Percentiles rank a stretch among this genome's conserved stretches.
phyloP scores from a whole-genome alignment of 2,888 invertebrate genomes.

The Pogonocherus hispidulus region DNA sequence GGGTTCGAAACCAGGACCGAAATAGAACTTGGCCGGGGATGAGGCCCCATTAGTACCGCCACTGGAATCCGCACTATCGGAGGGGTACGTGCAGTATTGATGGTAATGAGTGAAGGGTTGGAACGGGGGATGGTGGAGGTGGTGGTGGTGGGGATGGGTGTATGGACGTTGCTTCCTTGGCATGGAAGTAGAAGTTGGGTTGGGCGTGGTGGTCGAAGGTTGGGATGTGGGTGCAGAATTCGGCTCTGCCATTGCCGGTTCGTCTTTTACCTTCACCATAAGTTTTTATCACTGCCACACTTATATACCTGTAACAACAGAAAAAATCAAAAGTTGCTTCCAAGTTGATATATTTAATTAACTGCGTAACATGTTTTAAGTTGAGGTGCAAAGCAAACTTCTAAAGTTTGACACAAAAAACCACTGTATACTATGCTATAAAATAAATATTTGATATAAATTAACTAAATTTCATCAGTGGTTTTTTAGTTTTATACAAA shows the following conservation, averaged over 20 bases:
- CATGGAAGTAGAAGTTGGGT: conserved; percentile 30
- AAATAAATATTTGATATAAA: no score
- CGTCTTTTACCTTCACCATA: conserved; percentile 69
- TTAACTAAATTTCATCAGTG: no score
- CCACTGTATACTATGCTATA: no score
- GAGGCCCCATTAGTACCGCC: conserved; percentile 65
- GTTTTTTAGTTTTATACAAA: no score
- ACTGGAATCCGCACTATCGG: conserved; percentile 68
- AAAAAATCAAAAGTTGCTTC: neutral
- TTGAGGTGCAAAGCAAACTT: no score
- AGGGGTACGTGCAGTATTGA: conserved; percentile 70
- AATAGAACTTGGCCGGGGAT: conserved; percentile 73
- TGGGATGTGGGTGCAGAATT: conserved; percentile 56
- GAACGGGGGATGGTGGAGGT: conserved; percentile 70
- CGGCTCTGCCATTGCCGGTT: conserved; percentile 64
- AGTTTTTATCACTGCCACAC: conserved; percentile 33
- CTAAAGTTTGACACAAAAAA: no score
- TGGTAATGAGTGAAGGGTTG: conserved; percentile 65
- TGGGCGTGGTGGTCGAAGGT: conserved; percentile 36
- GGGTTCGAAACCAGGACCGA: conserved; percentile 74
- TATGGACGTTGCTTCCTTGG: conserved; percentile 46
- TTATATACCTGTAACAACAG: conserved; percentile 39
- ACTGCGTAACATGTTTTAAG: no score
- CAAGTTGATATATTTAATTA: no score
- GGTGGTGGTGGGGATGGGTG: conserved; percentile 66